Evolutionary conservation across 2,888 invertebrate genomes (phyloP).

Genomic region (Temnothorax rugatulus): DNA sequence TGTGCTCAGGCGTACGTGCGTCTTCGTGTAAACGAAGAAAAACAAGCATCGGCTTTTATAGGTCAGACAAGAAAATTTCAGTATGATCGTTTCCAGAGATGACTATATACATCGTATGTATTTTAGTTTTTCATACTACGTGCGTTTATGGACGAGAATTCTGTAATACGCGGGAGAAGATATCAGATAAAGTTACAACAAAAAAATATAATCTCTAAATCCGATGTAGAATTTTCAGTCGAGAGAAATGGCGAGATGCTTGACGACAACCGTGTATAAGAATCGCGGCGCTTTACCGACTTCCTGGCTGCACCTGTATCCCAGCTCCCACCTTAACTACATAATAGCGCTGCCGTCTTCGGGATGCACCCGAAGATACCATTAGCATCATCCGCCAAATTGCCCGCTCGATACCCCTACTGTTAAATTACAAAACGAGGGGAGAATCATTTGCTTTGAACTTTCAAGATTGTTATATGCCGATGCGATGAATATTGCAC

Average conservation of each 20-base stretch:
- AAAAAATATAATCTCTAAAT: neutral
- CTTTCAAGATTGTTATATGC: neutral
- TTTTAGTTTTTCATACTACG: neutral
- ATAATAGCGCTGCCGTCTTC: slow-evolving; percentile 72
- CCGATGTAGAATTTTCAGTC: slow-evolving; percentile 4
- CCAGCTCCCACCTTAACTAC: slow-evolving; percentile 74
- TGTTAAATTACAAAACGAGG: slow-evolving; percentile 49
- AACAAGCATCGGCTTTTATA: slow-evolving; percentile 26
- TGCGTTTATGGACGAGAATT: neutral
- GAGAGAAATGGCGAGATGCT: neutral
- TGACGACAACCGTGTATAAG: neutral
- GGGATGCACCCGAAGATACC: slow-evolving; percentile 59
- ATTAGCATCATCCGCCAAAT: slow-evolving; percentile 65
- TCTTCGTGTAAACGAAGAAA: slow-evolving; percentile 16
- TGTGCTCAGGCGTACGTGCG: neutral
- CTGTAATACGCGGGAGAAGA: too few relatives aligned
- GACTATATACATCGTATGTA: neutral
- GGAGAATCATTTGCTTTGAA: neutral
- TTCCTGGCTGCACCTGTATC: slow-evolving; percentile 83
- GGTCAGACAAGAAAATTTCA: slow-evolving; percentile 48
- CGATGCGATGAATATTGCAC: slow-evolving; percentile 7
- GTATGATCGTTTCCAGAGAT: slow-evolving; percentile 7
- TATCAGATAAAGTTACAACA: neutral
- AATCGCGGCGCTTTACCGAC: slow-evolving; percentile 67
- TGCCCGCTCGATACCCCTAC: slow-evolving; percentile 44